Evolutionary conservation across 2,797 vertebrate species (phyloP).

Genomic region (Protonibea diacanthus): DNA sequence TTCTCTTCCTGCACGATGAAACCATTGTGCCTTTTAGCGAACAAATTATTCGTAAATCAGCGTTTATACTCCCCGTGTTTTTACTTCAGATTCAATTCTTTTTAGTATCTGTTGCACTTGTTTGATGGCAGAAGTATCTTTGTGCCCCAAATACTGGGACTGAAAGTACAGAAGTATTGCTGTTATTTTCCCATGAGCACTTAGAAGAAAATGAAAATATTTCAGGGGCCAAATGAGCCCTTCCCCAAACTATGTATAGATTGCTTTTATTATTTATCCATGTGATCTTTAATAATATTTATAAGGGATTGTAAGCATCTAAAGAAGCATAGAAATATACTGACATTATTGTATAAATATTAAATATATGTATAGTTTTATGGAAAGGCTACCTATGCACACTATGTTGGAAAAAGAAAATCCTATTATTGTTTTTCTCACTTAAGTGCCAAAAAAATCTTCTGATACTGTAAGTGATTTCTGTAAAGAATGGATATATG

Average conservation of each 20-base stretch:
- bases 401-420: constrained; percentile 53
- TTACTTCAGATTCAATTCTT: constrained; percentile 23
- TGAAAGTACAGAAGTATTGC: constrained; percentile 19
- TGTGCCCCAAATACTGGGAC: constrained; percentile 35
- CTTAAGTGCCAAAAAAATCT: constrained; percentile 79
- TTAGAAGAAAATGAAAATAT: constrained; percentile 59
- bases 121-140: constrained; percentile 42
- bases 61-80: constrained; percentile 38
- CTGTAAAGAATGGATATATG: constrained; percentile 58
- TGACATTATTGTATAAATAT: constrained; percentile 61
- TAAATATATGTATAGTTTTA: constrained; percentile 74
- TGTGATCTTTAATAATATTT: constrained; percentile 62
- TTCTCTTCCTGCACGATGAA: constrained; percentile 42
- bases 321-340: constrained; percentile 37
- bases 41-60: constrained; percentile 43
- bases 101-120: constrained; percentile 56
- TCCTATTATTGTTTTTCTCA: constrained; percentile 54
- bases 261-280: constrained; percentile 27
- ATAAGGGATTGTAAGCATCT: constrained; percentile 49
- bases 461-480: constrained; percentile 58
- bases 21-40: constrained; percentile 73
- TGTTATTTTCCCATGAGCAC: constrained; percentile 62
- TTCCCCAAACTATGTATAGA: constrained; percentile 33
- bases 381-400: constrained; percentile 72
- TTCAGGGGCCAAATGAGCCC: constrained; percentile 16